A percentile compares a stretch with the other conserved stretches of the same genome.
Evolutionary conservation across 2,113 vertebrate species (phyloP).

Genomic region (Morone saxatilis): DNA sequence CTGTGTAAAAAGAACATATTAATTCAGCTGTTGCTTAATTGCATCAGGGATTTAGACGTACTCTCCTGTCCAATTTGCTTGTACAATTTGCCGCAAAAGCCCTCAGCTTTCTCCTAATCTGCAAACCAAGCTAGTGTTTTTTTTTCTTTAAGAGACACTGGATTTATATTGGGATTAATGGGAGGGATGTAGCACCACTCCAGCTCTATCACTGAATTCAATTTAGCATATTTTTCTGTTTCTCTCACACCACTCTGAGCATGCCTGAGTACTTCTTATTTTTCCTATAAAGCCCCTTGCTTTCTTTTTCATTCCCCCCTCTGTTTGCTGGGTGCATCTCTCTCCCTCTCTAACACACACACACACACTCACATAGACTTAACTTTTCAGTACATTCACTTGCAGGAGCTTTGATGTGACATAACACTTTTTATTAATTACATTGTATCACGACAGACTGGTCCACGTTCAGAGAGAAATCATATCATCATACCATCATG

Average conservation of each 20-base stretch:
- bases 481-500: slow-evolving; percentile 66
- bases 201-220: slow-evolving; percentile 49
- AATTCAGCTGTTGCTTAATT: slow-evolving; percentile 77
- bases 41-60: slow-evolving; percentile 69
- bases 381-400: slow-evolving; percentile 36
- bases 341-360: neutral
- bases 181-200: slow-evolving; percentile 43
- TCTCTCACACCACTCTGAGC: slow-evolving; percentile 17
- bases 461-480: slow-evolving; percentile 89
- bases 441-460: slow-evolving; percentile 94
- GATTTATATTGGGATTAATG: slow-evolving; percentile 67
- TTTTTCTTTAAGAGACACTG: slow-evolving; percentile 46
- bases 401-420: slow-evolving; percentile 86
- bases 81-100: slow-evolving; percentile 52
- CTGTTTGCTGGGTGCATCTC: neutral
- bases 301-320: neutral
- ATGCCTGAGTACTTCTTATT: slow-evolving; percentile 5
- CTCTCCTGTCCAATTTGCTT: slow-evolving; percentile 72
- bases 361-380: slow-evolving; percentile 31
- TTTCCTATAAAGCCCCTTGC: slow-evolving; percentile 4
- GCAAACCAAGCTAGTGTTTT: slow-evolving; percentile 57
- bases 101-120: slow-evolving; percentile 61
- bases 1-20: slow-evolving; percentile 62
- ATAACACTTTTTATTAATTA: slow-evolving; percentile 95
- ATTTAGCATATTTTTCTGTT: slow-evolving; percentile 49